These are phyloP conservation scores for Catocala nupta DNA, from an alignment of 2,888 invertebrate genomes.

Conservation along the genomic window DNA sequence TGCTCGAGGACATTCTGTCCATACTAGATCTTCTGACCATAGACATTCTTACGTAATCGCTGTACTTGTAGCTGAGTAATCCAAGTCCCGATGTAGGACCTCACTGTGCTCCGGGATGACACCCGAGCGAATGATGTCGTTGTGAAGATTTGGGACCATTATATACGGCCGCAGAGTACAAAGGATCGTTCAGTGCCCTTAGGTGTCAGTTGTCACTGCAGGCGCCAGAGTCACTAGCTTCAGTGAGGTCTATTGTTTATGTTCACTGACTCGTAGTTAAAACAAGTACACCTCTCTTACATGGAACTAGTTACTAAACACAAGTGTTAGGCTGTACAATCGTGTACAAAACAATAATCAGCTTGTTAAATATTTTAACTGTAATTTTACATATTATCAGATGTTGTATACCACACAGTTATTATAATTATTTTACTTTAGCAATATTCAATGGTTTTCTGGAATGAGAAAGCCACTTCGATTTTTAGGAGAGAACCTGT, in stretches of 20 bases:
- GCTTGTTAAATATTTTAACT: background rate
- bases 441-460: no score
- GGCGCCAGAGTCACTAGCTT: conserved; percentile 71
- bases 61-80: conserved; percentile 48
- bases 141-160: conserved; percentile 58
- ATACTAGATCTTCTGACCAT: conserved; percentile 81
- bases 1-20: conserved; percentile 85
- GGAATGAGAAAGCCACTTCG: no score
- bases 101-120: conserved; percentile 75
- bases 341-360: conserved; percentile 7
- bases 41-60: conserved; percentile 67
- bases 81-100: conserved; percentile 64
- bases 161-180: conserved; percentile 63
- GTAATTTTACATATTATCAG: no score
- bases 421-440: no score
- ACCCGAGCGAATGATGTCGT: conserved; percentile 82
- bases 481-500: no score
- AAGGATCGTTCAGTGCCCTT: conserved; percentile 73
- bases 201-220: conserved; percentile 74
- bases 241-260: conserved; percentile 70
- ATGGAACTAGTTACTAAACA: conserved; percentile 44
- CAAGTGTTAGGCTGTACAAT: conserved; percentile 36
- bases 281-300: conserved; percentile 55
- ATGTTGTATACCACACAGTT: no score
- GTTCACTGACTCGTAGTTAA: conserved; percentile 71